Percentiles rank a stretch among this genome's conserved stretches.
These are phyloP conservation scores for Leptinotarsa rubiginosa DNA, from an alignment of 2,888 invertebrate species.

Conservation along the genomic window DNA sequence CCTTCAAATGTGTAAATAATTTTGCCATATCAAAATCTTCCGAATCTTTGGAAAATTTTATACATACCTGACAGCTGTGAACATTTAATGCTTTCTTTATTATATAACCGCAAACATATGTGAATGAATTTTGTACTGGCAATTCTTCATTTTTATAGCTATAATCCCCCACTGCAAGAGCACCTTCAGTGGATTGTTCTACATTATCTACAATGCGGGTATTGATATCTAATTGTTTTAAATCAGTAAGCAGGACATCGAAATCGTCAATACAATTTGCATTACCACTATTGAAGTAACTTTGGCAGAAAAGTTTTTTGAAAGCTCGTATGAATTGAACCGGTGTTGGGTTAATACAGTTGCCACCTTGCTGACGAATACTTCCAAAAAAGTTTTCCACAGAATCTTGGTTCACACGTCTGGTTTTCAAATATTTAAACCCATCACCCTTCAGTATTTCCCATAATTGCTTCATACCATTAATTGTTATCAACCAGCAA, in stretches of 20 bases:
- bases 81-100: constrained; percentile 35
- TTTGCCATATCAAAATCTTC: constrained; percentile 18
- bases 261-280: constrained; percentile 38
- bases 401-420: constrained; percentile 47
- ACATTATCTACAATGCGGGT: constrained; percentile 6
- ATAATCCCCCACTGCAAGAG: constrained; percentile 16
- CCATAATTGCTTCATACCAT: constrained; percentile 45
- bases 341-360: constrained; percentile 48
- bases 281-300: constrained; percentile 35
- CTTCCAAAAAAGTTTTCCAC: constrained; percentile 51
- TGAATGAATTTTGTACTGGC: constrained; percentile 24
- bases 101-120: constrained; percentile 32
- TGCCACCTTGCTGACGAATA: constrained; percentile 45
- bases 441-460: constrained; percentile 33
- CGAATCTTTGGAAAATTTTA: constrained; percentile 10
- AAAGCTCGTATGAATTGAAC: constrained; percentile 45
- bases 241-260: constrained; percentile 21
- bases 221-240: constrained; percentile 11
- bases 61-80: constrained; percentile 22
- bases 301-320: constrained; percentile 43
- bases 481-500: constrained; percentile 46
- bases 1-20: constrained; percentile 19
- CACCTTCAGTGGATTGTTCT: not conserved
- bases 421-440: constrained; percentile 45
- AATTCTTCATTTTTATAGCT: constrained; percentile 25